A percentile compares a stretch with the other conserved stretches of the same genome.
phyloP scores from a whole-genome alignment of 2,113 vertebrate species.

The Stictonetta naevosa region DNA sequence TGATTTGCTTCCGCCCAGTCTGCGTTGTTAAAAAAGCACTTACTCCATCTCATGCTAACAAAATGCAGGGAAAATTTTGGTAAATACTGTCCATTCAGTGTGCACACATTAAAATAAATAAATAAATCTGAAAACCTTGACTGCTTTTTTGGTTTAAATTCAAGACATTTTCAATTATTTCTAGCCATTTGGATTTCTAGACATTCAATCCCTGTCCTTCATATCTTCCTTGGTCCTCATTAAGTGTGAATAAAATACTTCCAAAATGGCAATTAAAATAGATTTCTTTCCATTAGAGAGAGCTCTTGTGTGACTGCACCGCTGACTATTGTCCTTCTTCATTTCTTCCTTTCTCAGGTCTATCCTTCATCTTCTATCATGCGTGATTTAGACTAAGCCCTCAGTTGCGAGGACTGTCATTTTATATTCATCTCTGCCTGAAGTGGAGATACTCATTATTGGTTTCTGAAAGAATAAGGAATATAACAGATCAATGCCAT shows the following conservation, averaged over 20 bases:
- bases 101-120: background rate
- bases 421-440: slow-evolving; percentile 4
- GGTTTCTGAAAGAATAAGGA: slow-evolving; percentile 44
- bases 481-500: slow-evolving; percentile 11
- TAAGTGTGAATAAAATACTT: background rate
- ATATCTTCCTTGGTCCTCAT: background rate
- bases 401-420: background rate
- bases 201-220: background rate
- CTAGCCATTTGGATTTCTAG: background rate
- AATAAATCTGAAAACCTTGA: background rate
- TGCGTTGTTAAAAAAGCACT: background rate
- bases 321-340: slow-evolving; percentile 3
- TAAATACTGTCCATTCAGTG: background rate
- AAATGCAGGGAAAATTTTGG: background rate
- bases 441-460: background rate
- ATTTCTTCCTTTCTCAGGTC: background rate
- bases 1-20: background rate
- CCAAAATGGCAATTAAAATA: slow-evolving; percentile 13
- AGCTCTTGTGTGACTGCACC: background rate
- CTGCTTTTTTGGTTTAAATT: background rate
- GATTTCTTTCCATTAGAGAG: background rate
- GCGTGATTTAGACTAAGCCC: slow-evolving; percentile 23
- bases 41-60: background rate
- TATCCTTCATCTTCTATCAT: slow-evolving; percentile 4
- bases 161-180: background rate